Base-by-base conservation (phyloP, 2,888 invertebrate species). In the Hydrotaea diabolus region DNA sequence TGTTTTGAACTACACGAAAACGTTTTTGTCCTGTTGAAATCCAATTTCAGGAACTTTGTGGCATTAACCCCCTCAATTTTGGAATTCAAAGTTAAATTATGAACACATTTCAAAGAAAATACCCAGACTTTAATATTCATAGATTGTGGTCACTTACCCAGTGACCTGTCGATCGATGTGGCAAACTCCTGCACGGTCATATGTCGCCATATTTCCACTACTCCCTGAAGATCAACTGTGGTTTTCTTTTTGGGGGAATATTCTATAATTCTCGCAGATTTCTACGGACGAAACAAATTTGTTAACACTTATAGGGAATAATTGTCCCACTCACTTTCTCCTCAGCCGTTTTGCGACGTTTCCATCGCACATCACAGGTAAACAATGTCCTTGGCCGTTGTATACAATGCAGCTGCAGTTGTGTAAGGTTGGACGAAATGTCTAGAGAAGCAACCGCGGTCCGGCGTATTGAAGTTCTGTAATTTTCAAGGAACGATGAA, bases 181-280 rank as follows among this genome's bases (percentile, higher is more conserved):
- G 97, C 96, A 77, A 98, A 91, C 88, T 98, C 96, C 31, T 91
- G 90, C 0, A 97, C 95, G 0, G 96, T 97, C 94, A 98, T 98
- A 88, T 96, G 94, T 64, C 94, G 93, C 97, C 97, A 97, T 85
- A 98, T 93, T 69, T 95, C 94, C 0, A 96, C 92, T 0, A 95
- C 93, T 85, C 88, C 89, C 62, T 86, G 75, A 19, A 86, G 80
- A 15, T 83, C 82, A 3, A 83, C 69, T 0, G 87, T 84, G 57
- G 89, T 88, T 26, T 87, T 66, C 82, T 92, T 92, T 76, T 92
- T 92, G 0, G 92, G 91, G 0, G 92, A 91, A 89, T 94, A 95
- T 90, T 94, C 94, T 81, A 95, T 94, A 13, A 94, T 93, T 89
- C 93, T 93, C 13, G 90, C 89, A 11, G 93, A 90, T 93, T 93